Conservation (phyloP, 1,140 invertebrate species). For the Andricus grossulariae region DNA sequence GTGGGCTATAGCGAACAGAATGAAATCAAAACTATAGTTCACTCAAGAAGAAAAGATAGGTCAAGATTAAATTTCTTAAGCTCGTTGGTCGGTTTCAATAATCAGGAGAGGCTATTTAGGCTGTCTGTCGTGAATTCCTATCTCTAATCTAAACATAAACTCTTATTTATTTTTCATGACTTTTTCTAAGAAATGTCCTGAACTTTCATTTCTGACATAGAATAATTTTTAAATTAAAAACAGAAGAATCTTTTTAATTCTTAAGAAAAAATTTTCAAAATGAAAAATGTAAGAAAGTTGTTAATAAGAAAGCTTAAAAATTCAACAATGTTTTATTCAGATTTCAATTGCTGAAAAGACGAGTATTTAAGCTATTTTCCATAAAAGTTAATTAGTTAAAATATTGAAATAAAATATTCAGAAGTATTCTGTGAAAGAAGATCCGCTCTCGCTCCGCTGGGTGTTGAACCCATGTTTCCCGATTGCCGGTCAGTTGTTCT, state of each 20-base stretch:
- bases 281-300: neutral
- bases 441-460: too few relatives aligned
- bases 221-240: neutral
- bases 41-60: conserved; percentile 17
- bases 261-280: neutral
- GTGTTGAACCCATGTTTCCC: too few relatives aligned
- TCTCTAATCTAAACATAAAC: conserved; percentile 3
- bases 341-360: too few relatives aligned
- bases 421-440: too few relatives aligned
- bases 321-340: too few relatives aligned
- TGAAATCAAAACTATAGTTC: conserved; percentile 19
- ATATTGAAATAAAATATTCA: too few relatives aligned
- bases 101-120: conserved; percentile 4
- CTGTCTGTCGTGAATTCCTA: conserved; percentile 1
- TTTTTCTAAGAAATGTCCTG: conserved; percentile 20
- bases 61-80: conserved; percentile 20
- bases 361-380: too few relatives aligned
- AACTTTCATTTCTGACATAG: neutral
- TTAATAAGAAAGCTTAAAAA: neutral
- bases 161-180: conserved; percentile 2
- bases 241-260: neutral
- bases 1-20: neutral
- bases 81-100: conserved; percentile 13
- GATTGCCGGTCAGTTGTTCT: too few relatives aligned
- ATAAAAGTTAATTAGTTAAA: too few relatives aligned